Percentiles rank a stretch among this genome's conserved stretches.
Evolutionary conservation across 2,113 vertebrate species (phyloP).

Genomic region (Pelmatolapia mariae): DNA sequence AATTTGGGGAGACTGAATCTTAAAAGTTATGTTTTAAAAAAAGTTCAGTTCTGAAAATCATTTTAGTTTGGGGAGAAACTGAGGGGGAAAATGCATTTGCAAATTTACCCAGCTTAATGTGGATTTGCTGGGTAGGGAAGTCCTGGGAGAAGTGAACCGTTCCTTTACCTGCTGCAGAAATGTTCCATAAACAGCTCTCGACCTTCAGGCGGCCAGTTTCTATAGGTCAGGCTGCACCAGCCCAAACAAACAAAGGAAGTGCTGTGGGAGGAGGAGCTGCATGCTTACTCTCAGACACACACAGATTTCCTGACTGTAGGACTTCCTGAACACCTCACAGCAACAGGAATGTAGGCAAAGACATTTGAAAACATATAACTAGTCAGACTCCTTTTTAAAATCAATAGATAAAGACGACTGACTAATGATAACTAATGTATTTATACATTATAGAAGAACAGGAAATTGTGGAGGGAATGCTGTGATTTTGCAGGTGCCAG

Average conservation of each 20-base stretch:
- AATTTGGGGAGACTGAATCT: not conserved
- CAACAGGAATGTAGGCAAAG: not conserved
- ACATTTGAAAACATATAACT: not conserved
- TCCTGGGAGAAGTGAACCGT: not conserved
- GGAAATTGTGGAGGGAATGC: not conserved
- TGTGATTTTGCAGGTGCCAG: not conserved
- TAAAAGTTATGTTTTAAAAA: not conserved
- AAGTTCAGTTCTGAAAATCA: not conserved
- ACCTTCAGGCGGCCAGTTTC: not conserved
- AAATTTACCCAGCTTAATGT: not conserved
- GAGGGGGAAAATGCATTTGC: not conserved
- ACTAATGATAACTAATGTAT: not conserved
- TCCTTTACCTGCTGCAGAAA: not conserved
- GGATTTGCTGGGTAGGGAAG: slow-evolving; percentile 29
- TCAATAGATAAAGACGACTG: not conserved
- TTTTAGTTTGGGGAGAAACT: not conserved
- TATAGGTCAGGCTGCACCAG: not conserved
- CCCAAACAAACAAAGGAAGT: slow-evolving; percentile 29
- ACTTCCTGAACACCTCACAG: slow-evolving; percentile 22
- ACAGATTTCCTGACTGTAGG: not conserved
- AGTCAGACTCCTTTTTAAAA: not conserved
- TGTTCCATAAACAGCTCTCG: not conserved
- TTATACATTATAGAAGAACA: not conserved
- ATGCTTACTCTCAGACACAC: not conserved
- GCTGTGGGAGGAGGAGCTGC: not conserved